Percentiles rank a stretch among this genome's conserved stretches.
Evolutionary conservation across 2,888 invertebrate genomes (phyloP).

Genomic region (Hydropsyche betteni): DNA sequence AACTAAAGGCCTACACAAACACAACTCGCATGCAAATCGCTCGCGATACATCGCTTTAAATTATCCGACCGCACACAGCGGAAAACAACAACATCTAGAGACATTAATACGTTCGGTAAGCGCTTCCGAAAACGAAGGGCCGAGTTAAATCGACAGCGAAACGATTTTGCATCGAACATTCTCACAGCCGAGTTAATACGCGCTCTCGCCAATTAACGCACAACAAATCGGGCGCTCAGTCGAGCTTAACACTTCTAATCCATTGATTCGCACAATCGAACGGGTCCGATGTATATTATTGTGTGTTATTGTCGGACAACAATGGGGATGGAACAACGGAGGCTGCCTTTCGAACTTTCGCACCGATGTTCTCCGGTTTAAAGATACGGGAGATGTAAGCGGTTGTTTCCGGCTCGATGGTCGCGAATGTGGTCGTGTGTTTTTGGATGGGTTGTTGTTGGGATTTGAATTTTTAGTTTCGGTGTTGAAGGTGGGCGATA

Average conservation of each 20-base stretch:
- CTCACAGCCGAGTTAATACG: too few relatives aligned
- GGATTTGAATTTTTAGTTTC: too few relatives aligned
- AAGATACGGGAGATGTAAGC: slow-evolving; percentile 13
- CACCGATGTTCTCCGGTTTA: background rate
- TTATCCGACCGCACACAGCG: too few relatives aligned
- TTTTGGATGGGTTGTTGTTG: background rate
- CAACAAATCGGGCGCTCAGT: slow-evolving; percentile 1
- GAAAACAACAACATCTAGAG: too few relatives aligned
- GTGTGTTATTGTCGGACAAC: background rate
- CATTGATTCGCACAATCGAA: slow-evolving; percentile 27
- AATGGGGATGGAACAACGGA: background rate
- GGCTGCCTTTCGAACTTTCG: slow-evolving; percentile 7
- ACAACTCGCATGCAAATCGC: too few relatives aligned
- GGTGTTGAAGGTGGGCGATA: background rate
- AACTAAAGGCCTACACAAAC: too few relatives aligned
- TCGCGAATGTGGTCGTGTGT: slow-evolving; percentile 44
- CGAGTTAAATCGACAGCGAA: too few relatives aligned
- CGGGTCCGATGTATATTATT: background rate
- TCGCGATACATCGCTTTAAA: too few relatives aligned
- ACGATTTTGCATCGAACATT: too few relatives aligned
- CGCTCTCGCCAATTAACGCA: too few relatives aligned
- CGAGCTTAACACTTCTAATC: slow-evolving; percentile 25
- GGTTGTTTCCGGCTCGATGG: slow-evolving; percentile 49
- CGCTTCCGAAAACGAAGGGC: too few relatives aligned
- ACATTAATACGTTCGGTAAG: too few relatives aligned